phyloP scores from a whole-genome alignment of 2,888 invertebrate species.

The Pilophorus perplexus region DNA sequence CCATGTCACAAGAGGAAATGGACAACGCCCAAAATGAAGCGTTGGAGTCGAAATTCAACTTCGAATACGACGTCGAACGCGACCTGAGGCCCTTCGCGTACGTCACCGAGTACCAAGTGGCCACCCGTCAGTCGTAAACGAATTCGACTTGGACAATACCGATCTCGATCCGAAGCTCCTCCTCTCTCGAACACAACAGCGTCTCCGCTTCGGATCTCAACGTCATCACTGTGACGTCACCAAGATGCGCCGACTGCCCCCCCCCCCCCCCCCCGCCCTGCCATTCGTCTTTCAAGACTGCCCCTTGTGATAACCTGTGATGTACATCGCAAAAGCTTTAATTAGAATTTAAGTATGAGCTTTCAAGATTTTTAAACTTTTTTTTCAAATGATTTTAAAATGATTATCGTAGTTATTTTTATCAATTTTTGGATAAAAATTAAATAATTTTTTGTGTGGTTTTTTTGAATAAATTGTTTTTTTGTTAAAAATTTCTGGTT shows the following conservation, averaged over 20 bases:
- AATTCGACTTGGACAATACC: neutral
- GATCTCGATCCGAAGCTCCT: neutral
- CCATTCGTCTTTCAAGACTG: conserved; percentile 34
- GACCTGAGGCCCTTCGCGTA: conserved; percentile 41
- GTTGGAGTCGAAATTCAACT: conserved; percentile 37
- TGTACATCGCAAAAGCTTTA: conserved; percentile 33
- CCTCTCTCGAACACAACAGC: neutral
- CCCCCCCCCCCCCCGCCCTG: conserved; percentile 6
- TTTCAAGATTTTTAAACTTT: conserved; percentile 9
- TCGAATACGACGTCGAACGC: conserved; percentile 22
- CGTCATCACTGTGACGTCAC: too few relatives aligned
- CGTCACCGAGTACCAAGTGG: conserved; percentile 39
- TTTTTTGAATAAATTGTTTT: conserved; percentile 4
- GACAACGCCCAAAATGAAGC: conserved; percentile 44
- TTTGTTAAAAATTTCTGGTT: conserved; percentile 2
- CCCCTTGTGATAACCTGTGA: conserved; percentile 36
- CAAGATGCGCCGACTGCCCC: neutral
- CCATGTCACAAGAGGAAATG: conserved; percentile 38
- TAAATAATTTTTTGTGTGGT: neutral
- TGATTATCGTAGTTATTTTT: neutral
- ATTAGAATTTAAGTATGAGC: conserved; percentile 24
- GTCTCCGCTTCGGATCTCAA: neutral
- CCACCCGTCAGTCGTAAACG: conserved; percentile 26
- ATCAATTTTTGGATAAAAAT: neutral
- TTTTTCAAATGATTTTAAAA: neutral